Evolutionary conservation across 2,888 invertebrate genomes (phyloP).

Genomic region (Rhimphoctona megacephalus): DNA sequence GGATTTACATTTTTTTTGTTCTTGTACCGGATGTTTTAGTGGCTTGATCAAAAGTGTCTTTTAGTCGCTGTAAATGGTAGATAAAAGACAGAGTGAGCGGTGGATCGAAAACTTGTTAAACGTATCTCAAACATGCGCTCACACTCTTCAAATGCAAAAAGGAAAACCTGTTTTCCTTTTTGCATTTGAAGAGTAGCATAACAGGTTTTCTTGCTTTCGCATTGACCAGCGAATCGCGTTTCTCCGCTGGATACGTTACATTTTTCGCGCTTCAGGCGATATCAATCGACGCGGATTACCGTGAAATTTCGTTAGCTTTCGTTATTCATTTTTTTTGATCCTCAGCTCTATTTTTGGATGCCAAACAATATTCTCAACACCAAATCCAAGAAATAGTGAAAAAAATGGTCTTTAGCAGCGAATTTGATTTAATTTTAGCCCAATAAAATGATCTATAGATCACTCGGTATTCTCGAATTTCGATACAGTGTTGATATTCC

Average conservation of each 20-base stretch:
- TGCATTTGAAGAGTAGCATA: not conserved
- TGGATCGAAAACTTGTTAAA: not conserved
- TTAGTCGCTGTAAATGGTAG: not conserved
- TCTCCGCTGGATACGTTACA: conserved; percentile 4
- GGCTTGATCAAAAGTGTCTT: not conserved
- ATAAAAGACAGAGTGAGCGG: not conserved
- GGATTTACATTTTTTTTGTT: not conserved
- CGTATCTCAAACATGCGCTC: not conserved
- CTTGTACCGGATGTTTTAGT: not conserved
- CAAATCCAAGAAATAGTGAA: not conserved
- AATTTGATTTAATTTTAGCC: not conserved
- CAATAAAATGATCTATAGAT: not conserved
- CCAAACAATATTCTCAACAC: not conserved
- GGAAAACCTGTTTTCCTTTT: no score
- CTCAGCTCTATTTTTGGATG: not conserved
- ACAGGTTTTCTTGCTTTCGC: conserved; percentile 40
- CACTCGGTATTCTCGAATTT: not conserved
- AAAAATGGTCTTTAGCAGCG: not conserved
- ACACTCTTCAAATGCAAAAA: conserved; percentile 18
- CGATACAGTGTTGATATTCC: not conserved
- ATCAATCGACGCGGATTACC: not conserved
- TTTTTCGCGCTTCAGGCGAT: not conserved
- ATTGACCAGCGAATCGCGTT: conserved; percentile 30
- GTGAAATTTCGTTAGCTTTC: not conserved
- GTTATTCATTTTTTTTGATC: not conserved